Base-by-base conservation (phyloP, 92 coral and sea anemone genomes). In the Paramuricea clavata region DNA sequence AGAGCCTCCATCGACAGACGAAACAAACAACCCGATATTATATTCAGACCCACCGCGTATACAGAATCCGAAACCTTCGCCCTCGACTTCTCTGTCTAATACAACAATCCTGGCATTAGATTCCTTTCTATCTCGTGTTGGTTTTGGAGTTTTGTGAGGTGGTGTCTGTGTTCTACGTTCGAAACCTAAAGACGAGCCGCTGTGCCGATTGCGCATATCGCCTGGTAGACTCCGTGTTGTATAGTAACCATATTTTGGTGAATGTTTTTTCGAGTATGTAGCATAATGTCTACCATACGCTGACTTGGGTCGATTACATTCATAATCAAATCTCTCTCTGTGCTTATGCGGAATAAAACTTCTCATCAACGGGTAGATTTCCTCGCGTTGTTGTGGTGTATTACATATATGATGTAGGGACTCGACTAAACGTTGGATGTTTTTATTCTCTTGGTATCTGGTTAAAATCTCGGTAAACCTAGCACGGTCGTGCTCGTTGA, bases 31-130 rank as follows among this genome's bases (percentile, higher is more conserved):
- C 10, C 98, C 99, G 72, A 97, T 91, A 35, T 97, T 93, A 74
- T 97, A 95, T 83, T 97, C 99, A 17, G 98, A 90, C 19, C 99
- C 99, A 49, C 99, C 99, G 21, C 99, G 98, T 85, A 97, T 93
- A 74, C 92, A 89, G 89, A 97, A 97, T 30, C 99, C 99, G 90
- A 92, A 97, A 36, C 97, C 92, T 5, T 79, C 84, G 31, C 84
- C 84, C 23, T 67, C 71, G 36, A 56, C 72, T 61, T 60, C 73
- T 33, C 84, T 73, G 3, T 59, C 84, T 7, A 79, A 49, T 2
- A 79, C 47, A 59, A 79, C 35, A 3, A 60, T 69, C 54, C 67
- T 79, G 5, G 31, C 52, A 6, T 67, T 59, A 19, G 84, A 50
- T 76, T 49, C 67, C 25, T 59, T 79, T 35, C 67, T 79, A 5